Percentiles rank a stretch among this genome's conserved stretches.
Evolutionary conservation across 2,113 vertebrate genomes (phyloP).

Genomic region (Channa maculata): DNA sequence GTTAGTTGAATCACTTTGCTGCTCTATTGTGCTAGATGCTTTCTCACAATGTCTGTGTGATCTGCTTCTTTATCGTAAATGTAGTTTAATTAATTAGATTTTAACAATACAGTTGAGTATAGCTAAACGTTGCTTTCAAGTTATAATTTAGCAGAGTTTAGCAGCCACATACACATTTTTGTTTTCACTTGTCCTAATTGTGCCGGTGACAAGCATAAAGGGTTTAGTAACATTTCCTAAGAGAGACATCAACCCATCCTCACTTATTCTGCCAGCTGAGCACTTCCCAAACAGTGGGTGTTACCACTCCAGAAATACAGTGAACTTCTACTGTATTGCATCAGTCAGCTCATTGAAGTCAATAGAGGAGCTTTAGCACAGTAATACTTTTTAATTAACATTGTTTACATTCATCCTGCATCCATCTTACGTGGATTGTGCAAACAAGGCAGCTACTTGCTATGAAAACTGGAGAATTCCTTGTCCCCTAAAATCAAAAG

Average conservation of each 20-base stretch:
- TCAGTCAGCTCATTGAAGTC: constrained; percentile 63
- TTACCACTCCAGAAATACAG: constrained; percentile 46
- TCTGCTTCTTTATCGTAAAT: constrained; percentile 43
- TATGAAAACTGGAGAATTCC: constrained; percentile 45
- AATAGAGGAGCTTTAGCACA: constrained; percentile 55
- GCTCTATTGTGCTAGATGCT: constrained; percentile 54
- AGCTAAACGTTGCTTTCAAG: constrained; percentile 37
- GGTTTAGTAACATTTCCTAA: constrained; percentile 44
- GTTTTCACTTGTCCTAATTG: constrained; percentile 28
- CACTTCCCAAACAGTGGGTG: constrained; percentile 43
- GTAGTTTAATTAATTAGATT: constrained; percentile 63
- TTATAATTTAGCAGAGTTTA: constrained; percentile 39
- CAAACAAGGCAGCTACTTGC: constrained; percentile 43
- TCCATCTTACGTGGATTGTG: constrained; percentile 49
- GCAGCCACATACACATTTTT: constrained; percentile 23
- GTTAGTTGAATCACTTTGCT: constrained; percentile 51
- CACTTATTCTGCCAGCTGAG: constrained; percentile 50
- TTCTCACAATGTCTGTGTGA: constrained; percentile 39
- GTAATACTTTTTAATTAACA: constrained; percentile 72
- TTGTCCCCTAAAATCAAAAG: constrained; percentile 61
- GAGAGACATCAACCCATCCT: constrained; percentile 38
- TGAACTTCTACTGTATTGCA: constrained; percentile 43
- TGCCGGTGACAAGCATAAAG: constrained; percentile 25
- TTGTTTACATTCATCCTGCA: constrained; percentile 61
- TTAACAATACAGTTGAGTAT: constrained; percentile 22